Base-by-base conservation (phyloP, 2,797 vertebrate genomes). In the Cirrhinus molitorella region DNA sequence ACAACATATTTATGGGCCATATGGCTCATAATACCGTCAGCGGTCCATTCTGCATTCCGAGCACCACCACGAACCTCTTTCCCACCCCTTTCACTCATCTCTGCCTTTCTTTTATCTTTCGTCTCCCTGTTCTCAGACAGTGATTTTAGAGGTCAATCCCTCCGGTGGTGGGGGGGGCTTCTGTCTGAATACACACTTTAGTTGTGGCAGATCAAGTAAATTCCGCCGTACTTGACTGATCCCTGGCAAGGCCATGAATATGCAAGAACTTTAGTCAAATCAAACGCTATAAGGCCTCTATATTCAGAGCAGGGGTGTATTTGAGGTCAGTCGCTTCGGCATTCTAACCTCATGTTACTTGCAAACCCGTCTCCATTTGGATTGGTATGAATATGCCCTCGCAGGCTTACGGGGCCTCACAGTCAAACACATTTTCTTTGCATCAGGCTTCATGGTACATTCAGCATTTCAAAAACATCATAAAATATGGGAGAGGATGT, bases 131-230 rank as follows among this genome's bases (percentile, higher is more conserved):
- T 80, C 83, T 80, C 88, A 88, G 86, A 74, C 88, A 31, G 51
- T 88, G 89, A 92, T 92, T 91, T 91, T 89, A 86, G 90, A 94
- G 93, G 92, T 94, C 94, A 94, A 85, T 90, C 85, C 91, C 91
- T 90, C 90, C 87, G n/a, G 65, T 55, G 78, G 47, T 85, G 85
- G 89, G 16, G 16, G 49, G 68, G 83, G 43, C 63, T 91, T 92
- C 89, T 91, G 86, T 90, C 88, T 89, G 85, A 90, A 76, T 88
- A 67, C 89, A 85, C 86, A 89, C 88, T 92, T 92, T 89, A 90
- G 89, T 79, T 43, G 88, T 91, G 89, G 88, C 88, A 91, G 92
- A 94, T 94, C 90, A 94, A 94, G 93, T 91, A 88, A 90, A 88
- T 87, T 86, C 84, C 88, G 86, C 81, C 86, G 85, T 86, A 86